Base-by-base conservation (phyloP, 2,797 vertebrate species). In the Clarias platycephalus region DNA sequence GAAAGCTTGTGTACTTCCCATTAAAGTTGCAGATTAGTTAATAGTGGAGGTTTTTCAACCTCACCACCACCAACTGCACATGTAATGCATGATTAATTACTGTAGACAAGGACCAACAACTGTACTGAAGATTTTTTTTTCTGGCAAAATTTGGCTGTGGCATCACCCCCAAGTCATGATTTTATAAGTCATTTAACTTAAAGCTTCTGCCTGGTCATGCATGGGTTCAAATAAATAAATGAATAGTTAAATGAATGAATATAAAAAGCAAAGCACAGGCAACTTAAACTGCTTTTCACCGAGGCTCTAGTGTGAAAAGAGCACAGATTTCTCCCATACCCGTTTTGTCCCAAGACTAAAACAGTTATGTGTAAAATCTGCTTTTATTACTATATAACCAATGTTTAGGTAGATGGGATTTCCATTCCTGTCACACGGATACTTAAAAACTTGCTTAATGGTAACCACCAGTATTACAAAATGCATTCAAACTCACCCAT, bases 401-500 rank as follows among this genome's bases (percentile, higher is more conserved):
- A n/a, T 10, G 9, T 79, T 64, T 49, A 9, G 40, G 60, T 20
- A 64, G 37, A 28, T 26, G 0, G 0, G n/a, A 80, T 80, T 16
- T 24, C 31, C n/a, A 37, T 40, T 78, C 58, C 62, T 18, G 5
- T 28, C 24, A 12, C 16, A 53, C 0, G 3, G n/a, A 80, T 28
- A 64, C 49, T 15, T 6, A 37, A 26, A 12, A 22, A 28, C 10
- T 5, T 66, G 62, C 18, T 66, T 49, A 18, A 80, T 80, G 62
- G 78, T 53, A 53, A 53, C 15, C 60, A 40, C 37, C 63, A 40
- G 31, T 4, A 49, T 80, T 49, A 26, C 60, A 80, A 40, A 80
- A 66, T 31, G 62, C 62, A 53, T 31, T 1, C 2, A 31, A 62
- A 37, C 95, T 96, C 85, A 98, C 97, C 97, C 97, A 99, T 98